Base-by-base conservation (phyloP, 2,113 vertebrate genomes). In the Xyliphius kryptos region DNA sequence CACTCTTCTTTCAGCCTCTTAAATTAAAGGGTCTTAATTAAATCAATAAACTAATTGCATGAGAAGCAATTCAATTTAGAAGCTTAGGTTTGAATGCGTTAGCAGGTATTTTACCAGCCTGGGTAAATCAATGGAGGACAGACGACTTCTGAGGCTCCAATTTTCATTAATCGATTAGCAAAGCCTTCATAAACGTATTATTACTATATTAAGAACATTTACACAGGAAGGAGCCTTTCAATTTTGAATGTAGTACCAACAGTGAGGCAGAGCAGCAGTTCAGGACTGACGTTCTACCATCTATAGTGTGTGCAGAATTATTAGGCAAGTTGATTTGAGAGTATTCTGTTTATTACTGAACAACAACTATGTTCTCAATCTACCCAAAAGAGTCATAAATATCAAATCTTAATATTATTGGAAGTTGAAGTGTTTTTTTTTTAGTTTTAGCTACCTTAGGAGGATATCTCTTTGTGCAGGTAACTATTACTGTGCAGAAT, bases 41-140 rank as follows among this genome's bases (percentile, higher is more conserved):
- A 91, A 92, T 92, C 91, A 91, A 91, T 92, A 91, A 90, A 87
- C 89, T 91, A 91, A 91, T 91, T 89, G 91, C 81, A 85, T 77
- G 85, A 88, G 88, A 85, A 88, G 84, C 81, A 87, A 89, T 90
- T 88, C 86, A 90, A 91, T 90, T 89, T 87, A 81, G 81, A 78
- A 80, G 78, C 87, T 86, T 84, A 86, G 83, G 82, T 83, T 85
- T 79, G 69, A 79, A 80, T 76, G 70, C 74, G 80, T 85, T 85
- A 84, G 79, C 80, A 77, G 83, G 84, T 86, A 81, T 72, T 75
- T 78, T 78, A 79, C 82, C 85, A 85, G 80, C 82, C 40, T 72
- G 74, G 68, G 74, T 84, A 82, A 86, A 87, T 90, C 84, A 88
- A 85, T 86, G 81, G 40, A 66, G 79, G 82, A 77, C 79, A 84